Evolutionary conservation across 2,797 vertebrate genomes (phyloP).

Genomic region (Danio aesculapii): DNA sequence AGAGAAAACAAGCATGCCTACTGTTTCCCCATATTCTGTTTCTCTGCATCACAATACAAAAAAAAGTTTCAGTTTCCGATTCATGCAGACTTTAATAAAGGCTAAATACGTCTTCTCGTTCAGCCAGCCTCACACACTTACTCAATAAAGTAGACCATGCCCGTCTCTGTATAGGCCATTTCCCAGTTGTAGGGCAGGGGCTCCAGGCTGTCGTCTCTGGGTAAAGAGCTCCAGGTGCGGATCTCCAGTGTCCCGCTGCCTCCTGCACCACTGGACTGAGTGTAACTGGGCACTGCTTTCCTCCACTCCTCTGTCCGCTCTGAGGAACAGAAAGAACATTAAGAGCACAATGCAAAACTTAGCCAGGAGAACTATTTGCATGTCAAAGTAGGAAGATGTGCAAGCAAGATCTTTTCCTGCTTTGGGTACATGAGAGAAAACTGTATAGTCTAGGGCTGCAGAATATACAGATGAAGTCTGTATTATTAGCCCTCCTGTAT

Average conservation of each 20-base stretch:
- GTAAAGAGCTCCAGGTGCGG: constrained; percentile 86
- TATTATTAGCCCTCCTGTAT: too few species aligned
- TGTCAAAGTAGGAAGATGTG: constrained; percentile 25
- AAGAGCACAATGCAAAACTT: constrained; percentile 19
- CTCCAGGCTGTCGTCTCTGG: constrained; percentile 91
- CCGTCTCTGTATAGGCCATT: constrained; percentile 97
- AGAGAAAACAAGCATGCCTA: too few species aligned
- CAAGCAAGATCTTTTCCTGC: constrained; percentile 16
- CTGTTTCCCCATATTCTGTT: too few species aligned
- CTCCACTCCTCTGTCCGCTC: constrained; percentile 83
- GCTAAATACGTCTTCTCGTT: too few species aligned
- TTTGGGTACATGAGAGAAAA: neutral
- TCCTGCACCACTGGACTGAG: constrained; percentile 79
- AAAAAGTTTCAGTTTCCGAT: too few species aligned
- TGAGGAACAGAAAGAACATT: constrained; percentile 41
- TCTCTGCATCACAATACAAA: too few species aligned
- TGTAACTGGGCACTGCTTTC: constrained; percentile 95
- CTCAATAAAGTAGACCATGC: constrained; percentile 99
- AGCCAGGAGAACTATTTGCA: constrained; percentile 50
- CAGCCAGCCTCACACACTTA: constrained; percentile 76
- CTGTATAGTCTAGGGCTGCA: neutral
- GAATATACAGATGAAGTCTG: too few species aligned
- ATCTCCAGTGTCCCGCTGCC: constrained; percentile 84
- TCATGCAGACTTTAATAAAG: too few species aligned
- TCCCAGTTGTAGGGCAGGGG: constrained; percentile 96